Evolutionary conservation across 2,797 vertebrate species (phyloP).

Genomic region (Dromococcyx pavoninus): DNA sequence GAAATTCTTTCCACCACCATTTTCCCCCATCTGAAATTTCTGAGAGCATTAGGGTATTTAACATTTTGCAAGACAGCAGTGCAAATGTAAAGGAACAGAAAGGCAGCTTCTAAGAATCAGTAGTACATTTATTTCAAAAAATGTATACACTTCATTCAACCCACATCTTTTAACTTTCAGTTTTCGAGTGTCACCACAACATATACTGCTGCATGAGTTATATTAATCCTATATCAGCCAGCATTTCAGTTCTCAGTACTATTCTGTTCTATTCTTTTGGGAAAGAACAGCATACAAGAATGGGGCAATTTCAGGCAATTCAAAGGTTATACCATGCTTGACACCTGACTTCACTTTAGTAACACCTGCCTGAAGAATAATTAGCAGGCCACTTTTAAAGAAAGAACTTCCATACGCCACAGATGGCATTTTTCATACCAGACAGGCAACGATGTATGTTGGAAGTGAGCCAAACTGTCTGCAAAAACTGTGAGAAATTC

Average conservation of each 20-base stretch:
- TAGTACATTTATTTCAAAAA: constrained; percentile 35
- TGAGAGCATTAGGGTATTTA: background rate
- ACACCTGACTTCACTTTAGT: constrained; percentile 79
- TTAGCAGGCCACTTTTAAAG: constrained; percentile 69
- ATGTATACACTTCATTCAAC: background rate
- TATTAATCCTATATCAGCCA: background rate
- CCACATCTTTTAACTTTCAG: constrained; percentile 36
- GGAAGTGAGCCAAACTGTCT: constrained; percentile 81
- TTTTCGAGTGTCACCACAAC: constrained; percentile 14
- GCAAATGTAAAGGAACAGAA: background rate
- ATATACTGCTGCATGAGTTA: background rate
- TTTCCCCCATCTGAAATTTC: background rate
- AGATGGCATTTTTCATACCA: constrained; percentile 83
- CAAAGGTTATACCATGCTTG: constrained; percentile 49
- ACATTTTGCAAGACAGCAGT: background rate
- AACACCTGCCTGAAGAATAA: constrained; percentile 77
- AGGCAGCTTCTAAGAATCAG: background rate
- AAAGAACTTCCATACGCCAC: constrained; percentile 75
- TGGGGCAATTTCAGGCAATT: constrained; percentile 60
- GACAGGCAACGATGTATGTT: constrained; percentile 76
- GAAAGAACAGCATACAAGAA: constrained; percentile 18
- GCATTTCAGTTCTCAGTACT: background rate
- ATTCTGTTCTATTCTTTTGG: constrained; percentile 48
- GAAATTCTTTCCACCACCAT: constrained; percentile 29
- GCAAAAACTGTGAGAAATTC: constrained; percentile 83